These are phyloP conservation scores for Chelonia mydas DNA, from an alignment of 2,797 vertebrate genomes.

Conservation along the genomic window DNA sequence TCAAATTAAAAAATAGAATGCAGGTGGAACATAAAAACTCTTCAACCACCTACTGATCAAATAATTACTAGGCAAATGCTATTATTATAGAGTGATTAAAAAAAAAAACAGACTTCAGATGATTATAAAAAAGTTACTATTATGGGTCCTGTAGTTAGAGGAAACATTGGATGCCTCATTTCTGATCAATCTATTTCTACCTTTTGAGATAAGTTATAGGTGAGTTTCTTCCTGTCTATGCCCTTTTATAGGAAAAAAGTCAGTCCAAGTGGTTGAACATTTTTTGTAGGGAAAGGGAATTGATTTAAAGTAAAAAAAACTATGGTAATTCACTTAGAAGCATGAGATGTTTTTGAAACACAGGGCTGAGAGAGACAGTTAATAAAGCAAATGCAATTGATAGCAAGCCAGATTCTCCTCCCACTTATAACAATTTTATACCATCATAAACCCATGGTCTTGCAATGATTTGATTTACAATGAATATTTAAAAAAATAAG, in stretches of 20 bases:
- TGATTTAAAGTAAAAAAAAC: background rate
- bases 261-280: background rate
- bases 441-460: background rate
- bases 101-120: slow-evolving; percentile 30
- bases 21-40: slow-evolving; percentile 56
- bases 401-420: background rate
- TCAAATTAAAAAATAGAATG: slow-evolving; percentile 58
- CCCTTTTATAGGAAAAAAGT: background rate
- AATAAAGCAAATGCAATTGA: slow-evolving; percentile 35
- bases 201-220: background rate
- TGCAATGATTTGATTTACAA: background rate
- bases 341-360: slow-evolving; percentile 30
- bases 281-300: background rate
- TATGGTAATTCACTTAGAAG: background rate
- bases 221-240: background rate
- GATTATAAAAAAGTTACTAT: slow-evolving; percentile 32
- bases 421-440: slow-evolving; percentile 2
- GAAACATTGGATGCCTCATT: background rate
- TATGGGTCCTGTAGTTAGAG: background rate
- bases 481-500: background rate
- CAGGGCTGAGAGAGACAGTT: background rate
- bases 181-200: background rate
- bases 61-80: slow-evolving; percentile 57
- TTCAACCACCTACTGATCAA: slow-evolving; percentile 52
- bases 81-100: background rate